Evolutionary conservation across 2,113 vertebrate genomes (phyloP).

Genomic region (Prunella himalayana): DNA sequence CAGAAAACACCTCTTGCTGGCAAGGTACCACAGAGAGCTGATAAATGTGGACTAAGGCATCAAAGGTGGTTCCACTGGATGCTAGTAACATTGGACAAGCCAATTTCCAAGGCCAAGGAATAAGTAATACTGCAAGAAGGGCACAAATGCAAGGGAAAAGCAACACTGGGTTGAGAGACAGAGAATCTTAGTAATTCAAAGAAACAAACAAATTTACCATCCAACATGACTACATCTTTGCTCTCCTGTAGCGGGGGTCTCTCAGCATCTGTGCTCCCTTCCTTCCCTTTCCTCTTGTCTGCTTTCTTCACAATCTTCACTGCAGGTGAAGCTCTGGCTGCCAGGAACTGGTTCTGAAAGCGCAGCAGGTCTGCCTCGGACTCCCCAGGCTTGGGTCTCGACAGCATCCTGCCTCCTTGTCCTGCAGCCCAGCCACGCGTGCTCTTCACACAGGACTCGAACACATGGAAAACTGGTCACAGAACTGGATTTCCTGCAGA

Average conservation of each 20-base stretch:
- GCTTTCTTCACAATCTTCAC: conserved; percentile 83
- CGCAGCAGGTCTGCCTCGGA: conserved; percentile 87
- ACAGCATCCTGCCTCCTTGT: conserved; percentile 76
- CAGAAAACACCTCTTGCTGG: background rate
- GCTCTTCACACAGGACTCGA: background rate
- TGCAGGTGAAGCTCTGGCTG: conserved; percentile 75
- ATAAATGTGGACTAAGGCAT: background rate
- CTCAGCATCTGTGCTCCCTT: background rate
- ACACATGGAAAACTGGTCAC: background rate
- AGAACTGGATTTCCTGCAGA: background rate
- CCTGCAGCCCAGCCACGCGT: background rate
- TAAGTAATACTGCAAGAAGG: background rate
- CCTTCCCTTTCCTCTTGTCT: conserved; percentile 80
- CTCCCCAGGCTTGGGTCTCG: conserved; percentile 88
- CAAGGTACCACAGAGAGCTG: background rate
- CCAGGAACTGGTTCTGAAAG: conserved; percentile 87
- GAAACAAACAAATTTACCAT: conserved; percentile 69
- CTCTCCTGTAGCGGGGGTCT: background rate
- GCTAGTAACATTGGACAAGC: background rate
- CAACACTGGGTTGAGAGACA: background rate
- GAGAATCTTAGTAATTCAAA: background rate
- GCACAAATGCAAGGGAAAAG: background rate
- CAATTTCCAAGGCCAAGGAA: background rate
- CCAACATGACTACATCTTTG: conserved; percentile 86
- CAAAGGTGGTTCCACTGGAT: background rate